Base-by-base conservation (phyloP, 2,888 invertebrate species). In the Carterocephalus palaemon region DNA sequence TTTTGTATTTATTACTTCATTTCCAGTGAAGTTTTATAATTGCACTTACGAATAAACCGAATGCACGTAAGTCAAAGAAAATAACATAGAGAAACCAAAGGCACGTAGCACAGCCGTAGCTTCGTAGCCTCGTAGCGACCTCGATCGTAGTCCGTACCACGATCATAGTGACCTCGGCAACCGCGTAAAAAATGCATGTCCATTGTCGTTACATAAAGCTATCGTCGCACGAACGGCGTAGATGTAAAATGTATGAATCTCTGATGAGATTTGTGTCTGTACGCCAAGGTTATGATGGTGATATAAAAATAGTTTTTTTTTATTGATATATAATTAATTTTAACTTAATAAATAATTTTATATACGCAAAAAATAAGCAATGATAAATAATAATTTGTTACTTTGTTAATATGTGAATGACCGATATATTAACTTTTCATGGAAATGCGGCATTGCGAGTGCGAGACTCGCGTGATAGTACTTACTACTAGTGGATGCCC, bases 161-260 rank as follows among this genome's bases (percentile, higher is more conserved):
- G 51, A 53, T 49, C 51, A 51, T 47, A 51, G 42, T 54, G 57
- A 57, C 57, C 57, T 55, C 57, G 58, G 49, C 37, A 50, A 50
- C 53, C 41, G 32, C 37, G 53, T 55, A 57, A 57, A 58, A 56
- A 55, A 58, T 58, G 53, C 56, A 58, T 56, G 51, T 51, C 52
- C 49, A 49, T 48, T 49, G 51, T 49, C 48, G 47, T 52, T 52
- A 52, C 48, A 46, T 46, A 50, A 52, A 51, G 48, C 48, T 47
- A 37, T 46, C 47, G 47, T 51, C 51, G 48, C 43, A 36, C 32
- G 36, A 48, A 48, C 22, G 28, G 32, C 32, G 31, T 26, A 26
- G 31, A 51, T 45, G 32, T 32, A 46, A 48, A 39, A 45, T 50
- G 42, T 40, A 47, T 47, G 43, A 36, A 34, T 37, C 37, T 31